Conservation (phyloP, 1,140 invertebrate species). For the Drosophila lacteicornis region DNA sequence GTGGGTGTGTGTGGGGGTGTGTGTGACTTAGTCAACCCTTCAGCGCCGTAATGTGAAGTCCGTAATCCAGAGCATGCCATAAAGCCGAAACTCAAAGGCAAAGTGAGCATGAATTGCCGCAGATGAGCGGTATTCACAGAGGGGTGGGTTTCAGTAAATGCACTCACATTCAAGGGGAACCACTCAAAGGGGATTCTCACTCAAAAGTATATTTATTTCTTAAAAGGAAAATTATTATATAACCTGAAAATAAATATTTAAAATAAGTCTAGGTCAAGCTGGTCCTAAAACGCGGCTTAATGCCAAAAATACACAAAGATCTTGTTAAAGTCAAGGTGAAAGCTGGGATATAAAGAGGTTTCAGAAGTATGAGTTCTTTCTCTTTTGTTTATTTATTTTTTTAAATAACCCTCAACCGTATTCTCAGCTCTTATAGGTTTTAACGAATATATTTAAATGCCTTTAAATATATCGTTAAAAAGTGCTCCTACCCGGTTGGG, state of each 20-base stretch:
- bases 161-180: constrained; percentile 12
- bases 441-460: too few species aligned
- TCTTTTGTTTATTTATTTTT: too few species aligned
- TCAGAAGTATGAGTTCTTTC: too few species aligned
- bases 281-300: not conserved
- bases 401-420: too few species aligned
- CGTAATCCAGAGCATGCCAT: constrained; percentile 26
- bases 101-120: constrained; percentile 12
- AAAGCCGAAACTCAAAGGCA: constrained; percentile 18
- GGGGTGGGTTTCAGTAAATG: constrained; percentile 2
- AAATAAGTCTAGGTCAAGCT: not conserved
- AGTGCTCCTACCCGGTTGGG: too few species aligned
- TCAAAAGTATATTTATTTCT: not conserved
- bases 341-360: too few species aligned
- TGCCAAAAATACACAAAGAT: not conserved
- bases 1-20: not conserved
- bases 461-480: too few species aligned
- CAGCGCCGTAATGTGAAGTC: constrained; percentile 6
- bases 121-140: not conserved
- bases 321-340: too few species aligned
- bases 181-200: constrained; percentile 13
- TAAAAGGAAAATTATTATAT: not conserved
- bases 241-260: not conserved
- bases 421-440: too few species aligned
- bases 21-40: constrained; percentile 31